Conservation (phyloP, 2,888 invertebrate species). For the Drosophila suboccidentalis region DNA sequence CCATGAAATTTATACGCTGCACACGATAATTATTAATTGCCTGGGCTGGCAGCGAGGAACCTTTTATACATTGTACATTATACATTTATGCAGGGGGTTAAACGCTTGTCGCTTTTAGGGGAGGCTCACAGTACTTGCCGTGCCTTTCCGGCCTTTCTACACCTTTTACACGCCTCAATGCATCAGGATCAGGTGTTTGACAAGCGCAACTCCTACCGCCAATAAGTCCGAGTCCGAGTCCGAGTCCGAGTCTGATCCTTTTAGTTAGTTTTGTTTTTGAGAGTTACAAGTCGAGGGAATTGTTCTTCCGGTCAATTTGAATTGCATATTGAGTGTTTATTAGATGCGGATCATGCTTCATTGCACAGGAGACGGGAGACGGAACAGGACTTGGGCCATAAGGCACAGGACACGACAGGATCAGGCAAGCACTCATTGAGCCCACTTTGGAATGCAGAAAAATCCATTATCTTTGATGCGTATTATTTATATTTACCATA, state of each 20-base stretch:
- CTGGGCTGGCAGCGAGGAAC: conserved; percentile 39
- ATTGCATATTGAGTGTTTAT: conserved; percentile 76
- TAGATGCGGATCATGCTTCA: conserved; percentile 73
- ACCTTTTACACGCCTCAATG: conserved; percentile 83
- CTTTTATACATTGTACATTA: too few relatives aligned
- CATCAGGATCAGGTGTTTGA: conserved; percentile 83
- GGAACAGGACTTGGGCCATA: not conserved
- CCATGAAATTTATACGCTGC: conserved; percentile 81
- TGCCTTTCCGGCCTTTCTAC: conserved; percentile 76
- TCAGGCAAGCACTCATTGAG: conserved; percentile 1
- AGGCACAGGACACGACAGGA: not conserved
- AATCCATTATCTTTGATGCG: too few relatives aligned
- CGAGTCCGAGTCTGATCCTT: conserved; percentile 20
- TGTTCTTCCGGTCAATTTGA: conserved; percentile 79
- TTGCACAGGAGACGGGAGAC: conserved; percentile 51
- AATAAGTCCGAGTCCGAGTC: conserved; percentile 42
- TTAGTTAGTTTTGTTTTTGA: not conserved
- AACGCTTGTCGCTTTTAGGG: conserved; percentile 44
- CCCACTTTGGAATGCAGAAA: not conserved
- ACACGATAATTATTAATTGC: conserved; percentile 79
- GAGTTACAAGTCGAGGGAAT: conserved; percentile 16
- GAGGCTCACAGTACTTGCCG: conserved; percentile 14
- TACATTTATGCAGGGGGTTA: conserved; percentile 15
- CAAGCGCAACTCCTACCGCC: conserved; percentile 56
- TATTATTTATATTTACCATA: too few relatives aligned